These are phyloP conservation scores for Antheraea yamamai DNA, from an alignment of 2,888 invertebrate genomes.

Conservation along the genomic window DNA sequence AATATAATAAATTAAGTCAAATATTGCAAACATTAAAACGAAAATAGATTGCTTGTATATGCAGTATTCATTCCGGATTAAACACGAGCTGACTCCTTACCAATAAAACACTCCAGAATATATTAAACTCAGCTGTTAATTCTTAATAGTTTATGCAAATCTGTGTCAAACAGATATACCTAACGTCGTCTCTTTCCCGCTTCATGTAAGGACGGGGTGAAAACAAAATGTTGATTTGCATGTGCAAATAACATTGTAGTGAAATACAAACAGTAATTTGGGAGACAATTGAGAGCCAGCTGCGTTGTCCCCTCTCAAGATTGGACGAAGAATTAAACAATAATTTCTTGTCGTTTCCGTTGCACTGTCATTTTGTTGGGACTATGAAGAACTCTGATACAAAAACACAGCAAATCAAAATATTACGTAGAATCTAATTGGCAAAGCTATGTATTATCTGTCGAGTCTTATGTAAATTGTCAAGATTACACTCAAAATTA, in stretches of 20 bases:
- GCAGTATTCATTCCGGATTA: slow-evolving; percentile 30
- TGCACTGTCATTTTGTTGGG: slow-evolving; percentile 15
- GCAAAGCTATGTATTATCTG: neutral
- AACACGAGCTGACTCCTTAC: slow-evolving; percentile 31
- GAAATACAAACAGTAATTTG: slow-evolving; percentile 78
- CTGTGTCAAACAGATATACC: slow-evolving; percentile 49
- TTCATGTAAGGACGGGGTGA: slow-evolving; percentile 45
- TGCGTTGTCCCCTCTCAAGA: slow-evolving; percentile 45
- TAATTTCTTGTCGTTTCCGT: slow-evolving; percentile 58
- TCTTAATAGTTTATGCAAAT: slow-evolving; percentile 79
- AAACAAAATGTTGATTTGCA: slow-evolving; percentile 80
- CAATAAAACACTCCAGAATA: slow-evolving; percentile 42
- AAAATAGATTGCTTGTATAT: neutral
- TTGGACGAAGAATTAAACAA: slow-evolving; percentile 68
- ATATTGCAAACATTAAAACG: slow-evolving; percentile 19
- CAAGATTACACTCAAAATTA: neutral
- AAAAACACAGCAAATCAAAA: neutral
- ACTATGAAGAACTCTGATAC: neutral
- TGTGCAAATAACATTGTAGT: slow-evolving; percentile 78
- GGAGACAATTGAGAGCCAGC: slow-evolving; percentile 71
- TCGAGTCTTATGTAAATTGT: neutral
- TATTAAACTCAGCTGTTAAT: slow-evolving; percentile 66
- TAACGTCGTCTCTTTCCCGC: slow-evolving; percentile 42
- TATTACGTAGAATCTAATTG: neutral
- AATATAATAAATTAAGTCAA: neutral